Percentiles rank a stretch among this genome's conserved stretches.
phyloP scores from a whole-genome alignment of 1,140 invertebrate genomes.

The Trichonephila inaurata region DNA sequence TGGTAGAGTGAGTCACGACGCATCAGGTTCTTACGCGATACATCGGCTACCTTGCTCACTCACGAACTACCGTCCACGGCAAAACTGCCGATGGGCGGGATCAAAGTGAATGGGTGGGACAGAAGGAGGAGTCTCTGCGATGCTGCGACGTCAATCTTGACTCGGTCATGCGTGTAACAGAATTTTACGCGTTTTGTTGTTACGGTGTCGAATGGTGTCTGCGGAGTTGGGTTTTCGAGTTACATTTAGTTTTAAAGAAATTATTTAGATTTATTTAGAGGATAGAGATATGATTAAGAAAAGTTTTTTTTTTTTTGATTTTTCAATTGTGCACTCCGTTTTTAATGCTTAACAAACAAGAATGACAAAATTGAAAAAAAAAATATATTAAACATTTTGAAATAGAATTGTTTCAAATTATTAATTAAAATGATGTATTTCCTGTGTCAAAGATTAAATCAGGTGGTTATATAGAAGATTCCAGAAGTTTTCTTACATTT shows the following conservation, averaged over 20 bases:
- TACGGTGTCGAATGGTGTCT: neutral
- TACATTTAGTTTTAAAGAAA: neutral
- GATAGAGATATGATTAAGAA: too few species aligned
- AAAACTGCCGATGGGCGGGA: slow-evolving; percentile 9
- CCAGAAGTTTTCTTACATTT: too few species aligned
- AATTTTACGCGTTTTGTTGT: neutral
- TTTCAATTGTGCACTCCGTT: too few species aligned
- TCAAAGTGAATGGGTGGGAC: neutral
- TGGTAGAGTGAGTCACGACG: slow-evolving; percentile 35
- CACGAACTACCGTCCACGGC: neutral
- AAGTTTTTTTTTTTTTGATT: too few species aligned
- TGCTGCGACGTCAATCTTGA: slow-evolving; percentile 53
- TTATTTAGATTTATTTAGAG: too few species aligned
- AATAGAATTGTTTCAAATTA: too few species aligned
- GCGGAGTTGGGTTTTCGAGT: neutral
- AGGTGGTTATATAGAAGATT: too few species aligned
- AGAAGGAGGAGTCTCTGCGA: neutral
- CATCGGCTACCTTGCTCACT: slow-evolving; percentile 13
- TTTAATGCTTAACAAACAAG: too few species aligned
- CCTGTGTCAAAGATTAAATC: too few species aligned
- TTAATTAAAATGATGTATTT: too few species aligned
- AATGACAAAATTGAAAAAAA: too few species aligned
- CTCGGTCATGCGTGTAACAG: slow-evolving; percentile 35
- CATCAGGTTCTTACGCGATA: slow-evolving; percentile 46
- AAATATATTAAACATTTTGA: too few species aligned